Evolutionary conservation across 2,797 vertebrate genomes (phyloP).

Genomic region (Lycodopsis pacificus): DNA sequence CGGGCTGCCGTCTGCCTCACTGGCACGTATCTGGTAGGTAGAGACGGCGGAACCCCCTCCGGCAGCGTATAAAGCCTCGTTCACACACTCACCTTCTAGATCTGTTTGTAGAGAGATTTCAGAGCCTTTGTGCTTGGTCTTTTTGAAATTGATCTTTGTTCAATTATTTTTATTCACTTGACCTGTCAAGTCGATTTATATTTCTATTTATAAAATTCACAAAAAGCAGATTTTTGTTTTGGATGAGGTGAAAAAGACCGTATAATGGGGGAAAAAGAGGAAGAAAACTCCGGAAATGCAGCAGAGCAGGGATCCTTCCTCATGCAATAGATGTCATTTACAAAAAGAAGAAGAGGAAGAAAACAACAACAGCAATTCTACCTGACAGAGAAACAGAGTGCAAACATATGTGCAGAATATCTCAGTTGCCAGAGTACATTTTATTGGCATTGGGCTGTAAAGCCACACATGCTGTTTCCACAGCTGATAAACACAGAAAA

Average conservation of each 20-base stretch:
- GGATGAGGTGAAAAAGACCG: not conserved
- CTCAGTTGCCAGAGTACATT: not conserved
- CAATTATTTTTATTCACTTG: not conserved
- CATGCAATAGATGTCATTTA: not conserved
- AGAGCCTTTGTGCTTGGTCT: not conserved
- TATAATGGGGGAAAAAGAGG: not conserved
- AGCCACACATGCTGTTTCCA: not conserved
- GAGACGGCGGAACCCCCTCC: fast-evolving
- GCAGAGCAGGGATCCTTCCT: not conserved
- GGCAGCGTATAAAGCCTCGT: no score
- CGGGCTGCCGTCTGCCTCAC: constrained; percentile 91
- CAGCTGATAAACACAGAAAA: not conserved
- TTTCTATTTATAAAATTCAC: not conserved
- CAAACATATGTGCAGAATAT: not conserved
- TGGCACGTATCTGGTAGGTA: constrained; percentile 95
- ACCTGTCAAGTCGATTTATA: not conserved
- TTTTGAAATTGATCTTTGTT: not conserved
- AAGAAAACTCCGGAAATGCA: not conserved
- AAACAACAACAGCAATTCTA: not conserved
- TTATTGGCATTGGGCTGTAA: not conserved
- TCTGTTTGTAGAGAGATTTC: not conserved
- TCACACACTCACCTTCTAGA: not conserved
- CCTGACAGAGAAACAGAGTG: not conserved
- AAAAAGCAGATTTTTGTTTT: not conserved
- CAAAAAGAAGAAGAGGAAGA: not conserved